A percentile compares a stretch with the other conserved stretches of the same genome.
These are phyloP conservation scores for Halcyon senegalensis DNA, from an alignment of 2,113 vertebrate genomes.

Conservation along the genomic window DNA sequence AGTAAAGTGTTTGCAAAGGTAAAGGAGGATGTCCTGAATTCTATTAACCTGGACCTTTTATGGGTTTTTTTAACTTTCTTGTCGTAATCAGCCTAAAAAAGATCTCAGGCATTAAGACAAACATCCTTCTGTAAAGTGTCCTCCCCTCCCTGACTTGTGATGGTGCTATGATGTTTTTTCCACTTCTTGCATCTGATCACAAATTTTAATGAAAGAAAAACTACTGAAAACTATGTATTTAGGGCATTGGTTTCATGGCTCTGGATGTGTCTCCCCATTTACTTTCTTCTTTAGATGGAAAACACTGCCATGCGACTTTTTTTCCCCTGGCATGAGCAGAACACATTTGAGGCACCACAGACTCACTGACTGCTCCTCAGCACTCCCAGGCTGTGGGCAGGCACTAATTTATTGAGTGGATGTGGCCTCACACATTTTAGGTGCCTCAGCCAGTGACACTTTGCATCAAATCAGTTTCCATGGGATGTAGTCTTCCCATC, in stretches of 20 bases:
- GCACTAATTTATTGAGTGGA: accelerated
- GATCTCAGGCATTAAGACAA: neutral
- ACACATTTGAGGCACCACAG: neutral
- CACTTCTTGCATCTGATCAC: neutral
- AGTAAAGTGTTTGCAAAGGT: neutral
- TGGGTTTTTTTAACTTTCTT: neutral
- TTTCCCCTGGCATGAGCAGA: neutral
- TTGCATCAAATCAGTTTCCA: accelerated
- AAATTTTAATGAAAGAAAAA: neutral
- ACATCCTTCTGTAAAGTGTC: neutral
- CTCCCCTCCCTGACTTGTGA: neutral
- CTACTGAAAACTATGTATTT: neutral
- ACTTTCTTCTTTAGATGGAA: neutral
- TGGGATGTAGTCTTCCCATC: neutral
- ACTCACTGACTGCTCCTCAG: accelerated
- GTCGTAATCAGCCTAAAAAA: neutral
- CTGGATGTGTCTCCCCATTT: neutral
- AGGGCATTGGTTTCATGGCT: neutral
- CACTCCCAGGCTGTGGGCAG: neutral
- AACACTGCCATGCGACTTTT: neutral
- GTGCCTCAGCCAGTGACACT: neutral
- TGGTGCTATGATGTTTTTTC: neutral
- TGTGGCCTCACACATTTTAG: neutral
- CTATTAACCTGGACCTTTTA: neutral
- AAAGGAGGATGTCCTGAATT: neutral